Base-by-base conservation (phyloP, 2,113 vertebrate species). In the Cyphomyrus plagiostoma region DNA sequence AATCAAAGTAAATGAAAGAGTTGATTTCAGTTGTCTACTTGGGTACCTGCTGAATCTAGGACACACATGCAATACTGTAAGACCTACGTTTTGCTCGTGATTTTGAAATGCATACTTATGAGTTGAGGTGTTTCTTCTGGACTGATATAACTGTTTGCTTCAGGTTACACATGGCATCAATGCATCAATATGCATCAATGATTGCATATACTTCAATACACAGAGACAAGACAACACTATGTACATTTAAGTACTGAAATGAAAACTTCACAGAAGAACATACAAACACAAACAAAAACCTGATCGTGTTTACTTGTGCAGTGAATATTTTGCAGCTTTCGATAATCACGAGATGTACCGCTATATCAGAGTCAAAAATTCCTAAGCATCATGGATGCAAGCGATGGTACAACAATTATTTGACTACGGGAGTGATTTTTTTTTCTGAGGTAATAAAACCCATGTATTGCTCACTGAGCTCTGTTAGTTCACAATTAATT, bases 151-250 rank as follows among this genome's bases (percentile, higher is more conserved):
- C 56, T 66, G 39, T 88, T 74, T 52, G n/a, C 13, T n/a, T 70
- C 88, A 88, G 62, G 10, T 49, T 53, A 89, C 13, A 89, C 9
- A 89, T 62, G 30, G 39, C 49, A 89, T 89, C 52, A 30, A 89
- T 85, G 89, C 50, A 48, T 70, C 21, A 74, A 46, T 84, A 58
- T 84, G 80, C 80, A 84, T 85, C 52, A 83, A 56, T 89, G 42
- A 83, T 89, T 89, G 89, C 89, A 89, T 89, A 89, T 58, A 80
- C 46, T 85, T 48, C 50, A 83, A 66, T 88, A 62, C 53, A 62
- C 39, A 58, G 52, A 89, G 35, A 89, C 88, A 11, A 52, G 26
- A 52, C 35, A 58, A 89, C 53, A 84, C 21, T 84, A 83, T 46
- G 50, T 58, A 84, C 39, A 62, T 62, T 84, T 46, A 84, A 46